Conservation (phyloP, 2,888 invertebrate genomes). For the Cryptocheilus praepositus region DNA sequence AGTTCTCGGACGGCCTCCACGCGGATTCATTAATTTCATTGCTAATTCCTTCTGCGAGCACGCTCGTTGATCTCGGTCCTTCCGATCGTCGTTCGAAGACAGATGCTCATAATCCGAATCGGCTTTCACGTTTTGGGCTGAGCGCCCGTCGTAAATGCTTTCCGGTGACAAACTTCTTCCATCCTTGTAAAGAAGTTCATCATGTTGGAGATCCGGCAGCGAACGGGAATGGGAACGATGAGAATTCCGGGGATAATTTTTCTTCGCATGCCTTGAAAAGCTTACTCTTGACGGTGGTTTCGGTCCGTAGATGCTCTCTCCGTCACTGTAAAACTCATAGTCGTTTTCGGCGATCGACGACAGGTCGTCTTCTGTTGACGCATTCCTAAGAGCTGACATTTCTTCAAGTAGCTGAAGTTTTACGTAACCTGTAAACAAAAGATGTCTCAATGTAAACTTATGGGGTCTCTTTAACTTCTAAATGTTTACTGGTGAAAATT, state of each 20-base stretch:
- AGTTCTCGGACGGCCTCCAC: background rate
- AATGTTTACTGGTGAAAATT: too few species aligned
- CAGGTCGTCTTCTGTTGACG: conserved; percentile 26
- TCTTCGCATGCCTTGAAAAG: background rate
- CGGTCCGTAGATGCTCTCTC: conserved; percentile 53
- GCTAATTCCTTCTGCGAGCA: conserved; percentile 2
- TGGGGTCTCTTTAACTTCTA: too few species aligned
- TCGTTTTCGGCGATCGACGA: conserved; percentile 54
- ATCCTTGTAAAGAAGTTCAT: conserved; percentile 54
- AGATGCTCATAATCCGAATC: conserved; percentile 38
- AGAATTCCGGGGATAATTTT: background rate
- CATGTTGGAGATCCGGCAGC: conserved; percentile 65
- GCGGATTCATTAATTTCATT: background rate
- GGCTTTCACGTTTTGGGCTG: conserved; percentile 10
- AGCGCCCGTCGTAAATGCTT: conserved; percentile 19
- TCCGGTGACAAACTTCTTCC: conserved; percentile 16
- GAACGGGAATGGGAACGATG: conserved; percentile 29
- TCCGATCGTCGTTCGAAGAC: conserved; percentile 33
- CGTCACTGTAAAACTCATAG: conserved; percentile 58
- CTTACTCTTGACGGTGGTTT: conserved; percentile 13
- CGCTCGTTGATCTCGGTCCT: background rate
- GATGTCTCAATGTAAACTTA: background rate
- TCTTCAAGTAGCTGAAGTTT: conserved; percentile 78
- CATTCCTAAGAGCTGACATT: conserved; percentile 32
- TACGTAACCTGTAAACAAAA: conserved; percentile 76